These are phyloP conservation scores for Ophraella communa DNA, from an alignment of 2,888 invertebrate species.

Conservation along the genomic window DNA sequence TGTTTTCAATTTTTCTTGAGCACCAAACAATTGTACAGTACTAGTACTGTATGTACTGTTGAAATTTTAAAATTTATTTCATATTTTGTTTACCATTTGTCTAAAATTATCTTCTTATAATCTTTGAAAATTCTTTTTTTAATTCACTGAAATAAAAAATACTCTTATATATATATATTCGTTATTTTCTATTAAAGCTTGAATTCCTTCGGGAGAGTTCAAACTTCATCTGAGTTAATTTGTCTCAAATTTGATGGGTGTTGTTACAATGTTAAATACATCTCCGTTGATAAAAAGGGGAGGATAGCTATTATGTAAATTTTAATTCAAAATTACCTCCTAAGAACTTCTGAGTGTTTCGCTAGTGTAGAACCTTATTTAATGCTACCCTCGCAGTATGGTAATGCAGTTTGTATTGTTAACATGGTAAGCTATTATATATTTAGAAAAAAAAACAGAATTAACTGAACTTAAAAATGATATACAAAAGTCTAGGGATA, in stretches of 20 bases:
- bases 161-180: background rate
- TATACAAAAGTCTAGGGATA: no score
- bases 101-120: background rate
- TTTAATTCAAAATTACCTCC: slow-evolving; percentile 45
- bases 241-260: slow-evolving; percentile 29
- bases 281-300: slow-evolving; percentile 26
- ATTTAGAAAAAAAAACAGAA: background rate
- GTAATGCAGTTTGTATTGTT: slow-evolving; percentile 38
- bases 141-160: background rate
- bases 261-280: slow-evolving; percentile 35
- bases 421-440: background rate
- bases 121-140: background rate
- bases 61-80: no score
- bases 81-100: no score
- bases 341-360: slow-evolving; percentile 45
- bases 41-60: no score
- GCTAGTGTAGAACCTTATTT: slow-evolving; percentile 32
- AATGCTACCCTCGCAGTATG: slow-evolving; percentile 44
- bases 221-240: slow-evolving; percentile 22
- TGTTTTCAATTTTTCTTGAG: no score
- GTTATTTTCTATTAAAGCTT: slow-evolving; percentile 3
- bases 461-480: background rate
- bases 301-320: slow-evolving; percentile 43
- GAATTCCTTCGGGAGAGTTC: slow-evolving; percentile 4
- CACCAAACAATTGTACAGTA: no score